Base-by-base conservation (phyloP, 2,797 vertebrate species). In the Cynopterus sphinx region DNA sequence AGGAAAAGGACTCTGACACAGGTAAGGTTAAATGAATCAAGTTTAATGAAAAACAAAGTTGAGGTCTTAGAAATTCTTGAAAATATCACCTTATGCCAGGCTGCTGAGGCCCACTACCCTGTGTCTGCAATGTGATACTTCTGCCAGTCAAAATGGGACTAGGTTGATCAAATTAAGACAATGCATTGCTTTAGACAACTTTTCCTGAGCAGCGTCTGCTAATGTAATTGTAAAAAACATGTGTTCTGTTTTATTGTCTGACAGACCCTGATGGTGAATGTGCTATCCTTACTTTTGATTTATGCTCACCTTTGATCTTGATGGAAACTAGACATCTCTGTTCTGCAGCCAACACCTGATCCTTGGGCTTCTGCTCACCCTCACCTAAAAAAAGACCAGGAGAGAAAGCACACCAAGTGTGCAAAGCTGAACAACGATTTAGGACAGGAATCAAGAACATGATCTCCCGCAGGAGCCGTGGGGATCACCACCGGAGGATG, bases 81-180 rank as follows among this genome's bases (percentile, higher is more conserved):
- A 97, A 98, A 98, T 97, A 91, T 90, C 96, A 59, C 79, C 93
- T 63, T 89, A 96, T 91, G 78, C 97, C 96, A 96, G 70, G 77
- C 94, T 97, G 96, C 97, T 95, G 88, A 97, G 78, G 51, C 26
- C 22, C 39, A 6, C 57, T 87, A 57, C 95, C 90, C 84, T 96
- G 82, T 87, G 94, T 90, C 0, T 2, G 36, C 94, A 95, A 97
- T 96, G 67, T 95, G 95, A 96, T 92, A 96, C 70, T 97, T 97
- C 95, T 68, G 90, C 86, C 94, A 97, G 86, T 68, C 55, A 94
- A 96, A 88, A 96, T 96, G 97, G 31, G 39, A 61, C 26, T 28
- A 21, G 3, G 21, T 49, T 1, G 4, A n/a, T 67, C 55, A 39
- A 46, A 63, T 19, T 31, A 59, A 75, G 70, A 16, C 13, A 46